phyloP scores from a whole-genome alignment of 2,888 invertebrate genomes.

The Cyclophora punctaria region DNA sequence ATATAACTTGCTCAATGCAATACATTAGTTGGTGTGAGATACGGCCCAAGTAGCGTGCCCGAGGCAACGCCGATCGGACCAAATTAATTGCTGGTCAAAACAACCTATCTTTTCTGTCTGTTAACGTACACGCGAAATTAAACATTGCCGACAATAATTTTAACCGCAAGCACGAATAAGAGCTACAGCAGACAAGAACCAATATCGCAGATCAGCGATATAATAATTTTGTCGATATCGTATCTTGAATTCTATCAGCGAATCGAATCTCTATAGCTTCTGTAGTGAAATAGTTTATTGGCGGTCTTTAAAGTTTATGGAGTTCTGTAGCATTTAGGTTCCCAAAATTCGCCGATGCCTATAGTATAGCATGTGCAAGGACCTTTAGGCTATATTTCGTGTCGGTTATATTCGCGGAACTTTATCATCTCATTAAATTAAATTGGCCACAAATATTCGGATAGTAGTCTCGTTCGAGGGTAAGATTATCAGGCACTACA shows the following conservation, averaged over 20 bases:
- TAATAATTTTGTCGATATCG: too few species aligned
- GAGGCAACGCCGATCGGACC: conserved; percentile 18
- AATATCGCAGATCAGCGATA: too few species aligned
- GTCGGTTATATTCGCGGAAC: conserved; percentile 4
- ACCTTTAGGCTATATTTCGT: too few species aligned
- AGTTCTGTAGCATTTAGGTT: too few species aligned
- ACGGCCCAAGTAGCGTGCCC: conserved; percentile 15
- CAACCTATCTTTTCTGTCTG: conserved; percentile 37
- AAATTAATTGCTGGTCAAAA: conserved; percentile 40
- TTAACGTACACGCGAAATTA: conserved; percentile 19
- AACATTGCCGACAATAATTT: conserved; percentile 16
- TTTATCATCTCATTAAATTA: conserved; percentile 15
- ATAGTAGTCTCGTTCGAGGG: not conserved
- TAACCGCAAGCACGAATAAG: conserved; percentile 8
- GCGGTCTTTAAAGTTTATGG: too few species aligned
- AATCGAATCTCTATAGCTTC: too few species aligned
- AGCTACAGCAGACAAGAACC: not conserved
- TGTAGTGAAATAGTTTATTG: too few species aligned
- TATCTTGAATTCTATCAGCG: too few species aligned
- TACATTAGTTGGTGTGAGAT: conserved; percentile 2
- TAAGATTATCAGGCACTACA: too few species aligned
- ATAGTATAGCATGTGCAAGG: too few species aligned
- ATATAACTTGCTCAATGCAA: not conserved
- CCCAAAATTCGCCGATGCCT: too few species aligned
- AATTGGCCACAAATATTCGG: conserved; percentile 11